A percentile compares a stretch with the other conserved stretches of the same genome.
These are phyloP conservation scores for Bujurquina vittata DNA, from an alignment of 2,113 vertebrate genomes.

Conservation along the genomic window DNA sequence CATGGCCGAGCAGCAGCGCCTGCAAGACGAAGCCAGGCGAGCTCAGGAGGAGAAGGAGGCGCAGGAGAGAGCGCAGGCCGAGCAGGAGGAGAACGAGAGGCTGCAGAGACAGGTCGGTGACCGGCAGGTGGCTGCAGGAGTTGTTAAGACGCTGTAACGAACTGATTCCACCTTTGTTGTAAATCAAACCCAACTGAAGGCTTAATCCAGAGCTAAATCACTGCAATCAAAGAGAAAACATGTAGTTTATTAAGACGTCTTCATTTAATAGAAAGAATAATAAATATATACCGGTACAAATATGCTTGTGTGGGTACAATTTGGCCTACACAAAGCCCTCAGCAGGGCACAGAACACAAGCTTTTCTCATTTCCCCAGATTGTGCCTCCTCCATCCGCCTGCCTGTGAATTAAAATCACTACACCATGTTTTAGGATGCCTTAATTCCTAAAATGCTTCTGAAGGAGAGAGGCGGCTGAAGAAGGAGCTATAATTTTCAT, in stretches of 20 bases:
- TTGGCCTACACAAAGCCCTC: neutral
- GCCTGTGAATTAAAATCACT: too few relatives aligned
- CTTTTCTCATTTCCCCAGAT: too few relatives aligned
- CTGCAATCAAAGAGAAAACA: too few relatives aligned
- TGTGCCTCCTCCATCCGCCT: too few relatives aligned
- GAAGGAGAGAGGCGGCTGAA: too few relatives aligned
- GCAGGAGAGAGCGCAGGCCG: conserved; percentile 78
- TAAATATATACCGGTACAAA: accelerated
- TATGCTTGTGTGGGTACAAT: neutral
- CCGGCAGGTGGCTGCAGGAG: neutral
- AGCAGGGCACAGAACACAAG: neutral
- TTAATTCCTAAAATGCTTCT: too few relatives aligned
- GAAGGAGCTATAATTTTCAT: too few relatives aligned
- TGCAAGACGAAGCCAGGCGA: conserved; percentile 75
- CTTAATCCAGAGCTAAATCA: too few relatives aligned
- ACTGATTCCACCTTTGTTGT: neutral
- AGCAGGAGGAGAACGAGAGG: conserved; percentile 87
- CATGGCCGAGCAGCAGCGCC: conserved; percentile 80
- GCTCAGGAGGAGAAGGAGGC: conserved; percentile 78
- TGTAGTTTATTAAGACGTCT: too few relatives aligned
- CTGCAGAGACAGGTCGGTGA: conserved; percentile 89
- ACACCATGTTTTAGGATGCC: too few relatives aligned
- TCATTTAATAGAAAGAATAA: too few relatives aligned
- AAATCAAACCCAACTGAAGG: neutral
- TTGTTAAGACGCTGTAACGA: neutral